Conservation (phyloP, 2,888 invertebrate species). For the Lottia scabra region DNA sequence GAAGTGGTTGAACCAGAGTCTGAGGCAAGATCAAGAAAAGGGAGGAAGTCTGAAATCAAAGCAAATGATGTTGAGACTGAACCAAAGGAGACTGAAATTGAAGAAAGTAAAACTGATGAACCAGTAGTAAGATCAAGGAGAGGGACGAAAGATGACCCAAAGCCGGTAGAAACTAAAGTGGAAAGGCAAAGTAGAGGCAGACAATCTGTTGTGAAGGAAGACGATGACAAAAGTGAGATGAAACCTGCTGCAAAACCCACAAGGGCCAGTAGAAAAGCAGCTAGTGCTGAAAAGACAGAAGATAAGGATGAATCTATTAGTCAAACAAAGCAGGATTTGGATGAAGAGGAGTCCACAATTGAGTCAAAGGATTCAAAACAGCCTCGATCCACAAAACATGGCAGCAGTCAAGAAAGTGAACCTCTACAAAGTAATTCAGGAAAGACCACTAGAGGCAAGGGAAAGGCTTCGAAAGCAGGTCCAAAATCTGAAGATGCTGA, state of each 20-base stretch:
- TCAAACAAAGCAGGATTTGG: neutral
- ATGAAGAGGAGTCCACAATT: neutral
- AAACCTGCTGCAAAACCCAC: neutral
- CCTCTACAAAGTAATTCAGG: neutral
- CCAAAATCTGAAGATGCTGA: neutral
- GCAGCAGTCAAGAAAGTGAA: neutral
- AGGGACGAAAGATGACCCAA: neutral
- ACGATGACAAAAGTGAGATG: slow-evolving; percentile 4
- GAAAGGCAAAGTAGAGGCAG: neutral
- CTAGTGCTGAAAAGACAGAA: neutral
- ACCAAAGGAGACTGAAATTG: neutral
- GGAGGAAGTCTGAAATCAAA: neutral
- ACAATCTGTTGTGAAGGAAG: neutral
- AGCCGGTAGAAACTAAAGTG: neutral
- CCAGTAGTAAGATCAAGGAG: neutral
- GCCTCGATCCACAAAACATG: neutral
- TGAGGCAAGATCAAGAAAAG: neutral
- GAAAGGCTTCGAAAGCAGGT: neutral
- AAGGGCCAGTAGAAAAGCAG: slow-evolving; percentile 5
- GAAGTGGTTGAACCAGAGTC: neutral
- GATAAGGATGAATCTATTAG: neutral
- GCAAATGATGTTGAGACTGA: neutral
- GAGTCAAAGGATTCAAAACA: neutral
- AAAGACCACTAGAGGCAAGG: neutral
- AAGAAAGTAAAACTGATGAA: neutral